phyloP scores from a whole-genome alignment of 2,113 vertebrate species.

The Corvus hawaiiensis region DNA sequence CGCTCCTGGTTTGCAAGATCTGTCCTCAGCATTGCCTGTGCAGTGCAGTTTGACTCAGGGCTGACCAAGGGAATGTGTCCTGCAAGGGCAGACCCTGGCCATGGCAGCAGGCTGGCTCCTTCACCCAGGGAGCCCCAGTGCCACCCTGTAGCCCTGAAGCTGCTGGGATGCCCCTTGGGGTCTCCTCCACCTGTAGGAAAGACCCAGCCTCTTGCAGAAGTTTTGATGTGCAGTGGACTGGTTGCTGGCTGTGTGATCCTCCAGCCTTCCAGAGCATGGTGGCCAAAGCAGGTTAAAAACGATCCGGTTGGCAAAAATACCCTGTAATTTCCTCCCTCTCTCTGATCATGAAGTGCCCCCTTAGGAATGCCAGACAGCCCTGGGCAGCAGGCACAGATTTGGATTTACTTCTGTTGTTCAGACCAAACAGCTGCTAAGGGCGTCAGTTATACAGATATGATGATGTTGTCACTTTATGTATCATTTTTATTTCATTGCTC shows the following conservation, averaged over 20 bases:
- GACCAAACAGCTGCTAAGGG: conserved; percentile 37
- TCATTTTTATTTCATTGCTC: conserved; percentile 65
- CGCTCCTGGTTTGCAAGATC: background rate
- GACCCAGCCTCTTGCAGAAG: background rate
- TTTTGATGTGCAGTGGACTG: background rate
- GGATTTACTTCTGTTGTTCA: conserved; percentile 57
- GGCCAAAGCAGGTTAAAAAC: conserved; percentile 30
- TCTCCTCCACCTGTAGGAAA: background rate
- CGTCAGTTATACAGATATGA: conserved; percentile 25
- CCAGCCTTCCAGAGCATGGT: background rate
- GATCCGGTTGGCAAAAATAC: background rate
- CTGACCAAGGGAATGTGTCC: background rate
- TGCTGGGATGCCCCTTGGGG: background rate
- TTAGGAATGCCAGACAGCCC: conserved; percentile 9
- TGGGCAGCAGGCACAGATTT: conserved; percentile 35
- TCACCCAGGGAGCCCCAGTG: background rate
- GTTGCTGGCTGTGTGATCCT: background rate
- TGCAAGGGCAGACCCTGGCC: background rate
- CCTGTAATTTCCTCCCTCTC: background rate
- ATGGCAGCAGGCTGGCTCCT: background rate
- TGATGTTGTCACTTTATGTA: conserved; percentile 44
- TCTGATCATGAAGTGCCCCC: background rate
- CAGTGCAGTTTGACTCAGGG: background rate
- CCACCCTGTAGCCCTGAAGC: background rate
- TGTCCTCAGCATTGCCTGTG: background rate